phyloP scores from a whole-genome alignment of 1,140 invertebrate genomes.

The Nasonia longicornis region DNA sequence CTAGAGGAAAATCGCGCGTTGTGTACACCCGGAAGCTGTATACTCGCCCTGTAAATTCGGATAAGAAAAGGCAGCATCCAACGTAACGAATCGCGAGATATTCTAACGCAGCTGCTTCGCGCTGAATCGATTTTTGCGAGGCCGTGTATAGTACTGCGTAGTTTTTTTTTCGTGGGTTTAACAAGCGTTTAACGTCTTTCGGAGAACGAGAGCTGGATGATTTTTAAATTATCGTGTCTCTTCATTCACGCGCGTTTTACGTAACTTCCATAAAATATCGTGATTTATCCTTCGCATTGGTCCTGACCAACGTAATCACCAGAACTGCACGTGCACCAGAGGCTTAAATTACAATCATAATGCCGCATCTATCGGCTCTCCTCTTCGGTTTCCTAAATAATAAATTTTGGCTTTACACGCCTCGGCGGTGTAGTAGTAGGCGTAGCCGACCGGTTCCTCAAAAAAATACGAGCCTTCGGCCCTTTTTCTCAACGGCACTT shows the following conservation, averaged over 20 bases:
- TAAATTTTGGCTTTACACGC: constrained; percentile 32
- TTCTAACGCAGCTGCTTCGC: constrained; percentile 13
- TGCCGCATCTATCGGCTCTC: constrained; percentile 2
- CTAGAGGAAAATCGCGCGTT: constrained; percentile 21
- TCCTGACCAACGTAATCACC: neutral
- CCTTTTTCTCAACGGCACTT: constrained; percentile 2
- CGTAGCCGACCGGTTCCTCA: constrained; percentile 19
- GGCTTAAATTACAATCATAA: constrained; percentile 13
- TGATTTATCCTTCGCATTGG: neutral
- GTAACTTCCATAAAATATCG: neutral
- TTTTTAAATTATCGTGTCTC: neutral
- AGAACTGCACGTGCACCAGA: neutral
- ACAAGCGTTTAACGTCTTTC: neutral
- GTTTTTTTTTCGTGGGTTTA: neutral
- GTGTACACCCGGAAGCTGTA: neutral
- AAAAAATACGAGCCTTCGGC: constrained; percentile 13
- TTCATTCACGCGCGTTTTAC: too few species aligned
- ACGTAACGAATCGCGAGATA: neutral
- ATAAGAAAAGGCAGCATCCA: constrained; percentile 31
- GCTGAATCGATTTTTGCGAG: constrained; percentile 12
- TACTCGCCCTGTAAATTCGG: neutral
- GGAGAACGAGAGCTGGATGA: neutral
- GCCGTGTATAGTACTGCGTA: too few species aligned
- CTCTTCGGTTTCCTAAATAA: constrained; percentile 31
- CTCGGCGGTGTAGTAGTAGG: neutral